A percentile compares a stretch with the other conserved stretches of the same genome.
Conservation (phyloP, 2,888 invertebrate genomes). For the Adelognathus sp. region DNA sequence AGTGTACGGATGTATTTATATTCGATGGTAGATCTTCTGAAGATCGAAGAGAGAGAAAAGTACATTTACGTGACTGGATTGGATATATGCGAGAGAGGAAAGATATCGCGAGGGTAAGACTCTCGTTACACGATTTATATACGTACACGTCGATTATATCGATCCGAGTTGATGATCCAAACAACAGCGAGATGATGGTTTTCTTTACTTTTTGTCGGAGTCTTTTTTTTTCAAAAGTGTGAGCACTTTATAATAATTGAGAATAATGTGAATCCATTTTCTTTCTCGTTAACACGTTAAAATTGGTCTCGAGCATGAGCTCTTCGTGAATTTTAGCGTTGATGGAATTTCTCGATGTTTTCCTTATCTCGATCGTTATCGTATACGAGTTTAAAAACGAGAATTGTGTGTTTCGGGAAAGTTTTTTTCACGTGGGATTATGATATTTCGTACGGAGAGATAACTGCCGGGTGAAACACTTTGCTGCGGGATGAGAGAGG, state of each 20-base stretch:
- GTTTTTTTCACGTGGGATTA: conserved; percentile 22
- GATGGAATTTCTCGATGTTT: conserved; percentile 2
- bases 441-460: conserved; percentile 8
- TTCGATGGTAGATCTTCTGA: conserved; percentile 35
- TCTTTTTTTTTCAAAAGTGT: conserved; percentile 4
- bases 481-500: conserved; percentile 3
- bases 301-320: conserved; percentile 23
- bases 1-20: conserved; percentile 26
- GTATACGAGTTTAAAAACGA: conserved; percentile 27
- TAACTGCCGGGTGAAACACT: conserved; percentile 4
- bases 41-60: conserved; percentile 6
- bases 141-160: conserved; percentile 38
- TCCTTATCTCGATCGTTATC: conserved; percentile 38
- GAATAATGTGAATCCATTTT: conserved; percentile 52
- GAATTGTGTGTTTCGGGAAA: not conserved
- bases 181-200: not conserved
- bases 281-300: conserved; percentile 52
- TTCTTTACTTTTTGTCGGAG: not conserved
- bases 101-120: conserved; percentile 9
- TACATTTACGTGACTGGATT: conserved; percentile 44
- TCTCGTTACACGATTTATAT: conserved; percentile 54
- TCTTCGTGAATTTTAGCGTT: not conserved
- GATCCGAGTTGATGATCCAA: conserved; percentile 33
- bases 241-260: conserved; percentile 33
- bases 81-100: conserved; percentile 42